Base-by-base conservation (phyloP, 2,797 vertebrate genomes). In the Catostomus latipinnis region DNA sequence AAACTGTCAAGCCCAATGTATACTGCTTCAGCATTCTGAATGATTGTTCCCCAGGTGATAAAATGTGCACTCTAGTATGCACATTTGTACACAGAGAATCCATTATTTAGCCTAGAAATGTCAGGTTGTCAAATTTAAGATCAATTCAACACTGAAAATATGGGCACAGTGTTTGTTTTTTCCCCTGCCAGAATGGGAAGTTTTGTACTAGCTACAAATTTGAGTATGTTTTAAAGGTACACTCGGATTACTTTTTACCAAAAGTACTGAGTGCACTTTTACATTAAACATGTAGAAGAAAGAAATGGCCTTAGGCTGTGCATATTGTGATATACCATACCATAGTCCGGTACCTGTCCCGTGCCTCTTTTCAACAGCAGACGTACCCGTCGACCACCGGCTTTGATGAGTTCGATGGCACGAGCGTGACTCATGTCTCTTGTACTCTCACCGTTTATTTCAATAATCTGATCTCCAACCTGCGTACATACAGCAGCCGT, bases 391-490 rank as follows among this genome's bases (percentile, higher is more conserved):
- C 97, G 93, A 85, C 98, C 98, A 72, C 98, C 98, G 0, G 97
- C 97, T 90, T 99, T 99, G 93, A 99, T 99, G 89, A 99, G 96
- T 88, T 99, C 98, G 90, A 99, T 99, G 83, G 98, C 98, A 71
- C 97, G 96, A 87, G 95, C 94, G 1, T 99, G 98, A 74, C 96
- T 98, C 98, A 99, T 99, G 92, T 99, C 98, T 88, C 98, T 95
- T 74, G 98, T 99, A 92, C 96, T 98, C 92, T 99, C 98, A 86
- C 98, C 98, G 57, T 99, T 99, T 89, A 99, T 99, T 94, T 99
- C 98, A 89, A 99, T 99, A 90, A 99, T 99, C 93, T 99, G 98
- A 94, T 99, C 98, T 82, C 98, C 98, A 77, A 99, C 97, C 98
- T 99, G 94, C n/a, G 63, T 18, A 76, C 11, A 62, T 22, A 68